Evolutionary conservation across 2,888 invertebrate genomes (phyloP).

Genomic region (Cantharis flavilabris): DNA sequence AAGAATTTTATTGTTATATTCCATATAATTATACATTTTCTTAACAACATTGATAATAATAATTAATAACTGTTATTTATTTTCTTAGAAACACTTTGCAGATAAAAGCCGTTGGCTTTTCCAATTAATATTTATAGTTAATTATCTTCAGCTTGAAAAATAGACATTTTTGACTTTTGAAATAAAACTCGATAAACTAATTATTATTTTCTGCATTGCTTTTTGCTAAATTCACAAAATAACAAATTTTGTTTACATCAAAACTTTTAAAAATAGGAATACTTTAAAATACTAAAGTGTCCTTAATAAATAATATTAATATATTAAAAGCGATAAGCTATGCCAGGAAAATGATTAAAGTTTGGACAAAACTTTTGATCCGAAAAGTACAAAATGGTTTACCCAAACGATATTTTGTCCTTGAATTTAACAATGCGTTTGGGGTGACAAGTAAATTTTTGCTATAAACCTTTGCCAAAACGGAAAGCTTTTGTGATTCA

Average conservation of each 20-base stretch:
- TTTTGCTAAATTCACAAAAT: neutral
- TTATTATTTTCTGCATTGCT: neutral
- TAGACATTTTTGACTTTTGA: neutral
- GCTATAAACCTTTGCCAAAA: neutral
- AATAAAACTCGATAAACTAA: neutral
- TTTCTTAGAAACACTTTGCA: neutral
- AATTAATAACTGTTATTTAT: neutral
- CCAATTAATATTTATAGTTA: neutral
- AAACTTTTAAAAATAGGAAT: neutral
- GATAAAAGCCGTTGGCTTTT: neutral
- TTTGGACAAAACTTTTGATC: neutral
- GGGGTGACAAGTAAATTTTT: neutral
- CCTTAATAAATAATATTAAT: neutral
- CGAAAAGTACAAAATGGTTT: neutral
- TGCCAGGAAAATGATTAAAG: neutral
- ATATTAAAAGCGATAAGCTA: neutral
- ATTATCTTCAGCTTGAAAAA: neutral
- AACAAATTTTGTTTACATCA: neutral
- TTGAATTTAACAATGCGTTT: neutral
- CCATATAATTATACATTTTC: neutral
- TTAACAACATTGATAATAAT: neutral
- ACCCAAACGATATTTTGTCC: neutral
- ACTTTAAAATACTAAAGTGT: neutral
- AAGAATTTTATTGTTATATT: neutral
- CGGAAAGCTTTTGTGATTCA: neutral